phyloP scores from a whole-genome alignment of 2,113 vertebrate species.

The Hippocampus comes region DNA sequence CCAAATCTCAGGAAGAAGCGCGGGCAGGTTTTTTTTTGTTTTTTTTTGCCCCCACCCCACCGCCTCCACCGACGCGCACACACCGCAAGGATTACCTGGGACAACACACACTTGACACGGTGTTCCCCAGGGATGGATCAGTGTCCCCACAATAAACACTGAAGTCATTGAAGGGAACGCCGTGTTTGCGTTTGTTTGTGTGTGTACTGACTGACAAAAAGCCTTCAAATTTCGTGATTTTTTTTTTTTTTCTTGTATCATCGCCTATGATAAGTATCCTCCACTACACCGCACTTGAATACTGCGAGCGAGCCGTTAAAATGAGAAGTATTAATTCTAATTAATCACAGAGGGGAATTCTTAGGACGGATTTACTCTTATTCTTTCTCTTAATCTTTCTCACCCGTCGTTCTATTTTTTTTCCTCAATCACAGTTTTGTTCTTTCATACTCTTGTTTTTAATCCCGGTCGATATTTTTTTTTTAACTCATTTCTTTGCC shows the following conservation, averaged over 20 bases:
- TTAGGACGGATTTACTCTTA: background rate
- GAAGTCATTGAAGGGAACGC: constrained; percentile 53
- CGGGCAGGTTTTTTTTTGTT: constrained; percentile 37
- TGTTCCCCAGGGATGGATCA: constrained; percentile 57
- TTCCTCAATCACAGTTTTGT: background rate
- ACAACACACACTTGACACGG: constrained; percentile 33
- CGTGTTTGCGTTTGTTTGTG: constrained; percentile 25
- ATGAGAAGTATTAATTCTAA: background rate
- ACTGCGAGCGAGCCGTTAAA: background rate
- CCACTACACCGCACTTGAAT: background rate
- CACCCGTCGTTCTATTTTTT: background rate
- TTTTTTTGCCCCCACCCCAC: background rate
- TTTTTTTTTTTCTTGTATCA: background rate
- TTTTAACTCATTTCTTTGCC: background rate
- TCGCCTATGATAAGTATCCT: background rate
- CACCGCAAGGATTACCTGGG: constrained; percentile 64
- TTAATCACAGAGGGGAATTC: constrained; percentile 3
- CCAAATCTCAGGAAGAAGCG: constrained; percentile 47
- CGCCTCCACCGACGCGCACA: background rate
- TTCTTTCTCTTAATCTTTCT: background rate
- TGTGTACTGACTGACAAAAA: background rate
- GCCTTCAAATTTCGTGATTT: background rate
- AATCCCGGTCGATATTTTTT: background rate
- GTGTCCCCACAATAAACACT: constrained; percentile 51
- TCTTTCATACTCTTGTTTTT: background rate